phyloP scores from a whole-genome alignment of 2,113 vertebrate species.

The Noturus placidus region DNA sequence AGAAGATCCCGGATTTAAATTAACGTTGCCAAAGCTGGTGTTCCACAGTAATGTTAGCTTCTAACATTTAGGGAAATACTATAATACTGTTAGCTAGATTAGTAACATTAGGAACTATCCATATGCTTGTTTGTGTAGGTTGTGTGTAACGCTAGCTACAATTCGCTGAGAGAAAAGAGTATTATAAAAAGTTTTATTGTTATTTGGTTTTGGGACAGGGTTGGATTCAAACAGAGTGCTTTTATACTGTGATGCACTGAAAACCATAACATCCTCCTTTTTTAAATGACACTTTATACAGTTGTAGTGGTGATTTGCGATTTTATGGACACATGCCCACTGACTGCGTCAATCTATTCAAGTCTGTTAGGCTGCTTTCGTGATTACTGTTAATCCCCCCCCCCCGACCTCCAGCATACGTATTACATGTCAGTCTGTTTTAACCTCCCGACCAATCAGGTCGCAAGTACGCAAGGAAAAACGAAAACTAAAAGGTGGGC shows the following conservation, averaged over 20 bases:
- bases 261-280: neutral
- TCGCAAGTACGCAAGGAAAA: too few relatives aligned
- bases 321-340: neutral
- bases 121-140: neutral
- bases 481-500: too few relatives aligned
- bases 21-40: too few relatives aligned
- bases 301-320: neutral
- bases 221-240: neutral
- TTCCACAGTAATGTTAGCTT: neutral
- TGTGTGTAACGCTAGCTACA: neutral
- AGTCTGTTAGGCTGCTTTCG: neutral
- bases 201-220: neutral
- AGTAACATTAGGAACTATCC: neutral
- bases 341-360: neutral
- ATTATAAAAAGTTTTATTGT: conserved; percentile 12
- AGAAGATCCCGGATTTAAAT: too few relatives aligned
- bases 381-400: neutral
- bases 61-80: neutral
- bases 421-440: neutral
- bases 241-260: neutral
- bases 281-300: too few relatives aligned
- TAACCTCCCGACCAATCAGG: neutral
- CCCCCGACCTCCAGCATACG: neutral
- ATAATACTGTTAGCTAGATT: neutral
- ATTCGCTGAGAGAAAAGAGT: neutral